A percentile compares a stretch with the other conserved stretches of the same genome.
These are phyloP conservation scores for Toxotes chatareus DNA, from an alignment of 2,113 vertebrate species.

Conservation along the genomic window DNA sequence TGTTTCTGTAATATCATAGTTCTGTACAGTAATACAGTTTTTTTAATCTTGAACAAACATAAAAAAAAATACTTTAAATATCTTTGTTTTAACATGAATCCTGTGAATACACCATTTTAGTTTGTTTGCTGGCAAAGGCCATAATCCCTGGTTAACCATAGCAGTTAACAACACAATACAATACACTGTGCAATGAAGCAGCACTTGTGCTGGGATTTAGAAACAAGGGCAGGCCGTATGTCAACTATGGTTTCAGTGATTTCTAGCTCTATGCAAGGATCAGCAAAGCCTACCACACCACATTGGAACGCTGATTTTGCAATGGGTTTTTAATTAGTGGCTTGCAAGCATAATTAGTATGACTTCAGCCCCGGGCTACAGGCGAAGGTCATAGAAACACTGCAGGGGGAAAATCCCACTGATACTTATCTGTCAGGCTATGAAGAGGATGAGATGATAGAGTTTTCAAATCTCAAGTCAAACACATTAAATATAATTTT, in stretches of 20 bases:
- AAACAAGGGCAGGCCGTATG: conserved; percentile 5
- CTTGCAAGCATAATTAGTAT: conserved; percentile 55
- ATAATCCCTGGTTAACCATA: conserved; percentile 34
- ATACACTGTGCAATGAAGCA: conserved; percentile 23
- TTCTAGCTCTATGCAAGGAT: conserved; percentile 37
- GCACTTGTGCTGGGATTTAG: conserved; percentile 28
- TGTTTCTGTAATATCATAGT: background rate
- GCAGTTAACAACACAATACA: background rate
- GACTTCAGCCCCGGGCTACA: conserved; percentile 35
- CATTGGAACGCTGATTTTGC: conserved; percentile 37
- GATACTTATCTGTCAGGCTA: conserved; percentile 75
- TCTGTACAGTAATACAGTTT: background rate
- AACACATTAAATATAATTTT: background rate
- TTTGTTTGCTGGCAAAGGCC: background rate
- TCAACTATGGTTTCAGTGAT: conserved; percentile 6
- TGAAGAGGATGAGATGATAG: conserved; percentile 17
- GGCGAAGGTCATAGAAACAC: conserved; percentile 3
- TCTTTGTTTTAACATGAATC: conserved; percentile 11
- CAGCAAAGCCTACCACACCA: conserved; percentile 46
- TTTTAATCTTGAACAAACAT: background rate
- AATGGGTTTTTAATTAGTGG: conserved; percentile 32
- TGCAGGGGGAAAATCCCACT: conserved; percentile 15
- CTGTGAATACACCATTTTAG: background rate
- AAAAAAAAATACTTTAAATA: background rate
- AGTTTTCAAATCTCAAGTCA: background rate